Percentiles rank a stretch among this genome's conserved stretches.
Evolutionary conservation across 2,797 vertebrate species (phyloP).

Genomic region (Leucoraja ocellata): DNA sequence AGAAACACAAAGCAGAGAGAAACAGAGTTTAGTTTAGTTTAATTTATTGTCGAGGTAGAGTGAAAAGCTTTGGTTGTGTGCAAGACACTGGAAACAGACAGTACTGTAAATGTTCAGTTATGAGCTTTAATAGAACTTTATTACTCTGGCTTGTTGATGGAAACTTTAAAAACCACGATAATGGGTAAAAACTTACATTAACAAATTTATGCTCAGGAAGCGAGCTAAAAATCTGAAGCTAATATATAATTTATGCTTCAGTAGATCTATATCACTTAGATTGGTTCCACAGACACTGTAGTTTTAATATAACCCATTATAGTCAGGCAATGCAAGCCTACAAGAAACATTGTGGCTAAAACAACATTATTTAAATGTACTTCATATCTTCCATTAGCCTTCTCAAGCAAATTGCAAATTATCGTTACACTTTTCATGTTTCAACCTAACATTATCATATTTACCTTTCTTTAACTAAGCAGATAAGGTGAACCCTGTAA

Average conservation of each 20-base stretch:
- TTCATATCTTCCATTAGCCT: too few relatives aligned
- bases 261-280: not conserved
- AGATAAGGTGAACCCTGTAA: too few relatives aligned
- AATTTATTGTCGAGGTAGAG: too few relatives aligned
- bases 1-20: too few relatives aligned
- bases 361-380: too few relatives aligned
- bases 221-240: not conserved
- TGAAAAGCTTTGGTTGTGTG: too few relatives aligned
- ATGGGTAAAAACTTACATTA: not conserved
- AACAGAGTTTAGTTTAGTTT: too few relatives aligned
- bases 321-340: not conserved
- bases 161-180: not conserved
- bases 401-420: too few relatives aligned
- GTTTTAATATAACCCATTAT: not conserved
- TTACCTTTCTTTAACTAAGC: too few relatives aligned
- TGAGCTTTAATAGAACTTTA: too few relatives aligned
- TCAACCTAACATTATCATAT: not conserved
- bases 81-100: not conserved
- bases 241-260: not conserved
- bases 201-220: not conserved
- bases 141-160: not conserved
- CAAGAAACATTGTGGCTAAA: too few relatives aligned
- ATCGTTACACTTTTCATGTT: not conserved
- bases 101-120: not conserved
- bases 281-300: not conserved